A percentile compares a stretch with the other conserved stretches of the same genome.
These are phyloP conservation scores for Haemorhous mexicanus DNA, from an alignment of 2,113 vertebrate genomes.

Conservation along the genomic window DNA sequence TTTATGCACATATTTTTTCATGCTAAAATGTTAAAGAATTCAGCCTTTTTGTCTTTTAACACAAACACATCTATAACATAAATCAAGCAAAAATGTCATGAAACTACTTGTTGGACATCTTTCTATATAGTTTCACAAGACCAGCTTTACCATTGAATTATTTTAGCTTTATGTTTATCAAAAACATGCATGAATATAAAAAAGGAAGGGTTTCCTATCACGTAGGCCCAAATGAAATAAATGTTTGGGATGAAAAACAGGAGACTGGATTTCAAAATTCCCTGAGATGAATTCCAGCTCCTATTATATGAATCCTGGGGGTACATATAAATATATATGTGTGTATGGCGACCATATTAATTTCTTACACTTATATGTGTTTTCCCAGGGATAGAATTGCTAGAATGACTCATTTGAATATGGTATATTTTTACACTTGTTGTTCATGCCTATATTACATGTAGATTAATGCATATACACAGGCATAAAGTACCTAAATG, in stretches of 20 bases:
- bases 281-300: neutral
- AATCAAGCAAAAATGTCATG: neutral
- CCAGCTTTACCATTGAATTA: neutral
- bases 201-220: neutral
- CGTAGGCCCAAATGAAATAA: neutral
- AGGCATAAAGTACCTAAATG: neutral
- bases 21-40: constrained; percentile 58
- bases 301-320: neutral
- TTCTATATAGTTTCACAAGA: neutral
- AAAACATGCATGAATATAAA: neutral
- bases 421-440: neutral
- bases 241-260: neutral
- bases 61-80: constrained; percentile 21
- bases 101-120: constrained; percentile 43
- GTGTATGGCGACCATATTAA: accelerated
- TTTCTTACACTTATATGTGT: neutral
- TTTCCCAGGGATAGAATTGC: neutral
- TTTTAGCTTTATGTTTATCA: neutral
- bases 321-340: neutral
- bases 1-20: constrained; percentile 70
- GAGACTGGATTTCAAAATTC: neutral
- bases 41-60: constrained; percentile 56
- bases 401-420: neutral
- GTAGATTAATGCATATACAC: neutral
- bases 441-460: neutral